These are phyloP conservation scores for Cantharis rustica DNA, from an alignment of 2,888 invertebrate genomes.

Conservation along the genomic window DNA sequence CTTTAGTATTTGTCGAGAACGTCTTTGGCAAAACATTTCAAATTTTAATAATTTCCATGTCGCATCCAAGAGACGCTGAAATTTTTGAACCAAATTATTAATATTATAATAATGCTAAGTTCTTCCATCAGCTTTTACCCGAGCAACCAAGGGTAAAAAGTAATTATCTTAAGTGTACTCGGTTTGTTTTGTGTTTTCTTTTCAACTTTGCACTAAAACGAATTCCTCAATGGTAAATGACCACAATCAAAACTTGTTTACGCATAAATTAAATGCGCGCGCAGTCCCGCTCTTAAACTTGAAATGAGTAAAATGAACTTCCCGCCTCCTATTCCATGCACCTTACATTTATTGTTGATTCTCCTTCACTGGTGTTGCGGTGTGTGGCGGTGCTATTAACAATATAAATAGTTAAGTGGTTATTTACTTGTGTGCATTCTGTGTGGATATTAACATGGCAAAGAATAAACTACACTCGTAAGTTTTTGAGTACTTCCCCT, in stretches of 20 bases:
- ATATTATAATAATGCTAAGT: neutral
- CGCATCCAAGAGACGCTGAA: neutral
- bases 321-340: slow-evolving; percentile 25
- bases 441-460: slow-evolving; percentile 33
- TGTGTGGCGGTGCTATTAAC: slow-evolving; percentile 16
- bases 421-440: slow-evolving; percentile 11
- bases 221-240: neutral
- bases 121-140: neutral
- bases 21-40: neutral
- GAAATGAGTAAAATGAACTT: slow-evolving; percentile 22
- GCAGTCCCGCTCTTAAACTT: slow-evolving; percentile 25
- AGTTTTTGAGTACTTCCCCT: slow-evolving; percentile 17
- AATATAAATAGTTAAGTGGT: slow-evolving; percentile 5
- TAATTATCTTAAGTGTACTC: neutral
- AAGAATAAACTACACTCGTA: slow-evolving; percentile 44
- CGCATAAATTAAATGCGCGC: slow-evolving; percentile 25
- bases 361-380: slow-evolving; percentile 26
- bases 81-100: neutral
- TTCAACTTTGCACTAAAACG: neutral
- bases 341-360: slow-evolving; percentile 24
- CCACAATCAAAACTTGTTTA: neutral
- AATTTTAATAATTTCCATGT: neutral
- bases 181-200: neutral
- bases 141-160: neutral
- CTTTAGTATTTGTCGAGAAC: neutral